Base-by-base conservation (phyloP, 1,140 invertebrate species). In the Drosophila sproati region DNA sequence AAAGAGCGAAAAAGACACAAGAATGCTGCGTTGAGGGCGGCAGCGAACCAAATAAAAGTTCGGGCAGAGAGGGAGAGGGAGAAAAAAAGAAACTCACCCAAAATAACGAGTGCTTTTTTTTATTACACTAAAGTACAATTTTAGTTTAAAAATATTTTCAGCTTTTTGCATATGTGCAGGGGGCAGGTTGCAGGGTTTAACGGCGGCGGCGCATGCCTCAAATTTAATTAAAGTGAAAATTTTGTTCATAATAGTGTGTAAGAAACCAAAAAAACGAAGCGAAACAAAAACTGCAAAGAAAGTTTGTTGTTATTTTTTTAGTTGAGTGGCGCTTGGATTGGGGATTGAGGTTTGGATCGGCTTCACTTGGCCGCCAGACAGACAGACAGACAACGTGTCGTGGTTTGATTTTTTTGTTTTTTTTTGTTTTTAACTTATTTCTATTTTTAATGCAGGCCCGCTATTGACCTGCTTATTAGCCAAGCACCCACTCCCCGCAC, bases 181-280 rank as follows among this genome's bases (percentile, higher is more conserved):
- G 73, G 75, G 55, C 72, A 50, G 54, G 60, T 68, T 61, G 20
- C 20, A 20, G 20, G 20, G 20, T 73, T 78, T 74, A 79, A 69
- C 51, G 57, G 29, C 43, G 47, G 54, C 52, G 74, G 80, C 73
- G 80, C 83, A 88, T 87, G 83, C 83, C 80, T 88, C 69, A 88
- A 88, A 83, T 88, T 88, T 83, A 88, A 88, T 88, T 88, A 88
- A 88, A 88, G 83, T 88, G 83, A 88, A 88, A 88, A 88, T 87
- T 73, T 87, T 61, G 73, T 67, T 51, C 55, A 64, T 73, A 82
- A 79, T 67, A 64, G 20, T 20, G 20, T 20, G 20, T n/a, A 60
- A 34, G 32, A 29, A 37, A 34, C 32, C 59, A 34, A 54, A 67
- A 20, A 73, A 77, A 60, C 75, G 39, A 43, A 74, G 10, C 71